Evolutionary conservation across 2,797 vertebrate species (phyloP).

Genomic region (Catostomus latipinnis): DNA sequence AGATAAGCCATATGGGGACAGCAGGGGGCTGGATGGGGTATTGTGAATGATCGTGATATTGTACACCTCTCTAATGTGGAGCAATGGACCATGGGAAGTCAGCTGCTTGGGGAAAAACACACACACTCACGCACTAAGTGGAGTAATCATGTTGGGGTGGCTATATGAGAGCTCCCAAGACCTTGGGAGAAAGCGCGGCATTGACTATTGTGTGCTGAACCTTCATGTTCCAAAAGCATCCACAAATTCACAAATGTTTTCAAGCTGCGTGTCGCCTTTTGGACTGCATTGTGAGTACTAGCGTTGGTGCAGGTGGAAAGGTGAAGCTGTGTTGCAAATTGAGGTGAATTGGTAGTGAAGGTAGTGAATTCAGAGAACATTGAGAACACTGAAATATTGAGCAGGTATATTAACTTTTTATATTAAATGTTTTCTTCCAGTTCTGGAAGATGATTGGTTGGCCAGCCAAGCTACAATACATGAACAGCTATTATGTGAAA

Average conservation of each 20-base stretch:
- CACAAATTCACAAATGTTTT: not conserved
- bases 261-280: slow-evolving; percentile 9
- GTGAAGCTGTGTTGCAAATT: slow-evolving; percentile 6
- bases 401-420: too few species aligned
- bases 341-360: not conserved
- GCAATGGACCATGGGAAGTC: slow-evolving; percentile 47
- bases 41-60: slow-evolving; percentile 41
- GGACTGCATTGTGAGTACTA: not conserved
- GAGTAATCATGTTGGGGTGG: slow-evolving; percentile 39
- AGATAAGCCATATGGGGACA: slow-evolving; percentile 41
- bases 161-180: slow-evolving; percentile 45
- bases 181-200: slow-evolving; percentile 73
- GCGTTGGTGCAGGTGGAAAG: slow-evolving; percentile 1
- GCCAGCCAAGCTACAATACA: too few species aligned
- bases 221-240: too few species aligned
- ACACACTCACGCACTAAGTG: slow-evolving; percentile 33
- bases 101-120: slow-evolving; percentile 36
- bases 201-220: slow-evolving; percentile 67
- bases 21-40: slow-evolving; percentile 34
- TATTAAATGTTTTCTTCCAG: too few species aligned
- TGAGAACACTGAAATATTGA: too few species aligned
- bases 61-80: slow-evolving; percentile 45
- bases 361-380: too few species aligned
- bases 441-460: too few species aligned
- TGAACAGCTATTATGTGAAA: too few species aligned